These are phyloP conservation scores for Drosophila dunni DNA, from an alignment of 1,140 invertebrate species.

Conservation along the genomic window DNA sequence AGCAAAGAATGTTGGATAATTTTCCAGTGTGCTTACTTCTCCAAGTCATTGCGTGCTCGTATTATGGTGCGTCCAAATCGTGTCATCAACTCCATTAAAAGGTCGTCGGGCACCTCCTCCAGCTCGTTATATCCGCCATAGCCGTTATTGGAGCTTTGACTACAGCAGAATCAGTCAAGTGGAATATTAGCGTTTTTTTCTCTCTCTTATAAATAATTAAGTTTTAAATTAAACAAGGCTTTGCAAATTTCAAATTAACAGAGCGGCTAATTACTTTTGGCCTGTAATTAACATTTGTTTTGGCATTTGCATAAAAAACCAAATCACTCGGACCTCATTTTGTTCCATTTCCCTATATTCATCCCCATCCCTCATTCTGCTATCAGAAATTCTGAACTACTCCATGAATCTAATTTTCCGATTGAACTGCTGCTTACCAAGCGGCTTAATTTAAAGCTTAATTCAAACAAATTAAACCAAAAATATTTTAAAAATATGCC, in stretches of 20 bases:
- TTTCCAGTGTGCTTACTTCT: constrained; percentile 85
- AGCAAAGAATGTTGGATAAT: too few species aligned
- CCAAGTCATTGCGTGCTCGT: constrained; percentile 86
- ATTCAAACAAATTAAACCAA: background rate
- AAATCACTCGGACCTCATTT: constrained; percentile 22
- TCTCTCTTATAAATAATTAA: constrained; percentile 39
- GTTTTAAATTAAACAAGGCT: constrained; percentile 18
- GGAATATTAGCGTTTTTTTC: constrained; percentile 61
- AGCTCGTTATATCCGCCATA: constrained; percentile 75
- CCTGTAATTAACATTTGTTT: constrained; percentile 51
- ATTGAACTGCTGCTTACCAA: constrained; percentile 59
- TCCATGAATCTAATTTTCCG: constrained; percentile 64
- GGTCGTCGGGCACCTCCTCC: constrained; percentile 84
- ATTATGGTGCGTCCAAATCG: constrained; percentile 87
- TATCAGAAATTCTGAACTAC: constrained; percentile 32
- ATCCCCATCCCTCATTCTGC: background rate
- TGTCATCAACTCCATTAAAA: constrained; percentile 87
- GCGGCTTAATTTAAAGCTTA: constrained; percentile 5
- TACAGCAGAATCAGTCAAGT: constrained; percentile 50
- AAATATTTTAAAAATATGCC: background rate
- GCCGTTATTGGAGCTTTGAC: constrained; percentile 65
- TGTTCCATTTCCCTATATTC: background rate
- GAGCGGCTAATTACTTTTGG: constrained; percentile 58
- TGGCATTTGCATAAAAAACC: constrained; percentile 66
- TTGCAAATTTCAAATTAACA: constrained; percentile 34